Percentiles rank a stretch among this genome's conserved stretches.
These are phyloP conservation scores for Opisthocomus hoazin DNA, from an alignment of 2,113 vertebrate species.

Conservation along the genomic window DNA sequence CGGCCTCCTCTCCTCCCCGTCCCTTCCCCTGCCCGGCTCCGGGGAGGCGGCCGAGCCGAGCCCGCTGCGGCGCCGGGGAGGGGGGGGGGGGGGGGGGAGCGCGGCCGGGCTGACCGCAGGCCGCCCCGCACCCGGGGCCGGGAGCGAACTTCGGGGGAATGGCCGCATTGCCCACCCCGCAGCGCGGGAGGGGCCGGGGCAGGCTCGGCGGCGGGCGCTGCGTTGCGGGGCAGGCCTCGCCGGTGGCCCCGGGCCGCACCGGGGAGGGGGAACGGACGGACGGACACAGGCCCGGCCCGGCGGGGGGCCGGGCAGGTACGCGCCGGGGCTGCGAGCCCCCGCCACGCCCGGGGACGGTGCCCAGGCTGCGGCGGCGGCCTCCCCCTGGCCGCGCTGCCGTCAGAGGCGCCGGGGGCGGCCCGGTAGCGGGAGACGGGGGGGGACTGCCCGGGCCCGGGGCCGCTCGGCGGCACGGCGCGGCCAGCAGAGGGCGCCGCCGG, in stretches of 20 bases:
- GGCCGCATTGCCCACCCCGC: not conserved
- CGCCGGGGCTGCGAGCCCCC: not conserved
- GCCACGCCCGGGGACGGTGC: not conserved
- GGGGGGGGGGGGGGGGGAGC: not conserved
- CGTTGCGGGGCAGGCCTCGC: not conserved
- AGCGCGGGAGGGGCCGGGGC: not conserved
- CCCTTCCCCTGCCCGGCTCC: not conserved
- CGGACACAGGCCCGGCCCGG: not conserved
- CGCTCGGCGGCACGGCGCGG: not conserved
- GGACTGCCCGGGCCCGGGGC: not conserved
- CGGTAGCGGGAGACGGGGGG: not conserved
- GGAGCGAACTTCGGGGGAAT: not conserved
- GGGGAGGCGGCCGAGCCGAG: not conserved
- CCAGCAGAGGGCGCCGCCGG: constrained; percentile 84
- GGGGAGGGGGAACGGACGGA: too few relatives aligned
- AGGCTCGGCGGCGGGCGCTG: not conserved
- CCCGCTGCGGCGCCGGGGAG: not conserved
- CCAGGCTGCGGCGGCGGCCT: not conserved
- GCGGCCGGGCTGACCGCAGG: not conserved
- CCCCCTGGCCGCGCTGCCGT: not conserved
- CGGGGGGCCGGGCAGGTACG: not conserved
- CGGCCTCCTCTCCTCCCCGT: not conserved
- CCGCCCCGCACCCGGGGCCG: not conserved
- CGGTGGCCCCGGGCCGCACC: not conserved
- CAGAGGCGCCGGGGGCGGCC: not conserved